Base-by-base conservation (phyloP, 2,888 invertebrate species). In the Mimumesa dahlbomi region DNA sequence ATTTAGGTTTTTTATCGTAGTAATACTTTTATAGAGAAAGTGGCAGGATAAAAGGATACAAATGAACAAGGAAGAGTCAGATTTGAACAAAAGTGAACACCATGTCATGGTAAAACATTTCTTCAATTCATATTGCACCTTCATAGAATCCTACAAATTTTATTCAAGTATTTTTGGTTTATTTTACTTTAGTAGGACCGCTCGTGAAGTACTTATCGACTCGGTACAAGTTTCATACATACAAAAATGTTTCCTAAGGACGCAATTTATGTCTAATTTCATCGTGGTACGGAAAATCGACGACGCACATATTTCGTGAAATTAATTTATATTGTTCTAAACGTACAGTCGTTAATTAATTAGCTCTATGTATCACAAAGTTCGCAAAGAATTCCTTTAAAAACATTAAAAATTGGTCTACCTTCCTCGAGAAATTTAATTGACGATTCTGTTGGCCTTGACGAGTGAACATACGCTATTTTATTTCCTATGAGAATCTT, bases 321-420 rank as follows among this genome's bases (percentile, higher is more conserved):
- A n/a, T n/a, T n/a, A 63, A 45, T 45, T 38, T 16, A 19, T 67
- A 50, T 56, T 19, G 11, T 49, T 40, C 25, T 3, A 49, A 16
- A 22, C 36, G 36, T 7, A 34, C 53, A 50, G 40, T 40, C 29
- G 22, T n/a, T 38, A 40, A 40, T 45, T 22, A 52, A 45, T 13
- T 21, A 14, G 18, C 19, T 64, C 54, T 16, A 43, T 54, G 42
- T 64, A 54, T 64, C 42, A 53, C 58, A 68, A 68, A 40, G 40
- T 68, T 68, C 45, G 34, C 58, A 52, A 36, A 29, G 58, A 68
- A 48, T 40, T 7, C 46, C 31, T 68, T 58, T 50, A 58, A 68
- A 68, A 69, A 48, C 66, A 58, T 59, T 57, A 50, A 68, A 61
- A 69, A 69, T 61, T 65, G 61, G 48, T 38, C 22, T 22, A 16